phyloP scores from a whole-genome alignment of 2,888 invertebrate species.

The Chrysina gloriosa region DNA sequence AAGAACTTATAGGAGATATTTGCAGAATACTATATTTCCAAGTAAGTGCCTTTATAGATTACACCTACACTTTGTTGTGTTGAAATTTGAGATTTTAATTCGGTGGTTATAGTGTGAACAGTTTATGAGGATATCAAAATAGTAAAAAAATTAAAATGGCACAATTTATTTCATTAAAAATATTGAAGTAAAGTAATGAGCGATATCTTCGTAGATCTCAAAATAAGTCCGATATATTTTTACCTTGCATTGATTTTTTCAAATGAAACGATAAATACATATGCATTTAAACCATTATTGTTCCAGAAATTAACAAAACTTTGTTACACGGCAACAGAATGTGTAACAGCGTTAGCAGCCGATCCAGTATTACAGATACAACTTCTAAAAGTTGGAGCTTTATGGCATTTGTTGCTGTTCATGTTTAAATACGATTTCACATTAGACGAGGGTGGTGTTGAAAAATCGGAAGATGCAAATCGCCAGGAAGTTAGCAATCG shows the following conservation, averaged over 20 bases:
- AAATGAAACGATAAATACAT: no score
- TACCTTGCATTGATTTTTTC: no score
- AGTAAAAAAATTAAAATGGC: no score
- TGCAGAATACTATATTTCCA: conserved; percentile 88
- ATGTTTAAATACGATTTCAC: conserved; percentile 98
- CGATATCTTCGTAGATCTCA: no score
- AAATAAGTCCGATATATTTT: no score
- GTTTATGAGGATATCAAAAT: no score
- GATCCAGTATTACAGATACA: conserved; percentile 88
- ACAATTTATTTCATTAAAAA: no score
- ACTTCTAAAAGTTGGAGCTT: conserved; percentile 84
- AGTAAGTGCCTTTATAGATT: conserved; percentile 67
- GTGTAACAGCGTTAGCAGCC: conserved; percentile 87
- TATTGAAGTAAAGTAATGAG: no score
- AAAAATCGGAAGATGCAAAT: conserved; percentile 84
- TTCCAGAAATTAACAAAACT: conserved; percentile 83
- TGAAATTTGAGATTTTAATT: no score
- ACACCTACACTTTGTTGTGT: no score
- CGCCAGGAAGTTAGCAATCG: conserved; percentile 94
- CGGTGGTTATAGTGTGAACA: no score
- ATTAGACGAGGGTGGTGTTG: conserved; percentile 94
- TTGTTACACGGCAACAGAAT: conserved; percentile 89
- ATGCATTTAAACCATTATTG: no score
- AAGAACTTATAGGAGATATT: conserved; percentile 88
- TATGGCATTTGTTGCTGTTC: conserved; percentile 92